Conservation (phyloP, 2,888 invertebrate species). For the Scaptomyza parva region DNA sequence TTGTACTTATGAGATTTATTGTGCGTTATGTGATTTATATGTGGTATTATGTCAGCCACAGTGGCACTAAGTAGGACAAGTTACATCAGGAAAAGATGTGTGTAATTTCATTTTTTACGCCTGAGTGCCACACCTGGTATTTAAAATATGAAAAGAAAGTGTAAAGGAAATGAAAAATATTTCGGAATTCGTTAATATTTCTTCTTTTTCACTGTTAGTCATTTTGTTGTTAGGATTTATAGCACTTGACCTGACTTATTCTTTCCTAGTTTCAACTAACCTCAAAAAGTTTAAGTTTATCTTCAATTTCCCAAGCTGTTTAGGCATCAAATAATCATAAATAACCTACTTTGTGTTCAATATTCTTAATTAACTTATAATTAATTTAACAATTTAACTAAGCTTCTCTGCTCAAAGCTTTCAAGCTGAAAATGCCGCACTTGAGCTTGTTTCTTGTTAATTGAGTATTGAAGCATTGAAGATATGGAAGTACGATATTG, state of each 20-base stretch:
- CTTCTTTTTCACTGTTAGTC: background rate
- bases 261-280: too few species aligned
- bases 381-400: too few species aligned
- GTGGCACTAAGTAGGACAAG: constrained; percentile 1
- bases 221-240: background rate
- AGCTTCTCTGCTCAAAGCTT: background rate
- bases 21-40: constrained; percentile 36
- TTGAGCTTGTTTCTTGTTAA: constrained; percentile 17
- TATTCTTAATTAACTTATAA: too few species aligned
- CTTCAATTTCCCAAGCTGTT: constrained; percentile 10
- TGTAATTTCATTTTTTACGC: background rate
- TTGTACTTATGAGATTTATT: constrained; percentile 31
- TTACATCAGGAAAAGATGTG: constrained; percentile 5
- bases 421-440: background rate
- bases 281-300: too few species aligned
- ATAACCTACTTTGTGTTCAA: too few species aligned
- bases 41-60: constrained; percentile 3
- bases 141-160: background rate
- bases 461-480: constrained; percentile 18
- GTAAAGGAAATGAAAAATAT: background rate
- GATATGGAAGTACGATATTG: constrained; percentile 13
- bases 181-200: background rate
- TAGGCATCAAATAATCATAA: background rate
- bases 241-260: background rate
- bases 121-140: background rate